Base-by-base conservation (phyloP, 2,888 invertebrate genomes). In the Copidosoma aretas region DNA sequence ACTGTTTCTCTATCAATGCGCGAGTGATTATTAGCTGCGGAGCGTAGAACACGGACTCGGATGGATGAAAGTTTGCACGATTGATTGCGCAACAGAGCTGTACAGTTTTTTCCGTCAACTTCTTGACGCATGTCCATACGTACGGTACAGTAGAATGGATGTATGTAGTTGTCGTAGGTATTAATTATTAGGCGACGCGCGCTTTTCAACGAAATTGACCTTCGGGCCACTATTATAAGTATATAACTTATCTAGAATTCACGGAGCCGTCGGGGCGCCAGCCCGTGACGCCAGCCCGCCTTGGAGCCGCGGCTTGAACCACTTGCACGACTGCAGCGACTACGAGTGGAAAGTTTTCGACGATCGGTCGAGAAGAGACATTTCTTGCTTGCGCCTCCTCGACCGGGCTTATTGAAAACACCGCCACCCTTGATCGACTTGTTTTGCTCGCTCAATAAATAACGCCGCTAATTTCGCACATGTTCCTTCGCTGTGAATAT, bases 301-400 rank as follows among this genome's bases (percentile, higher is more conserved):
- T 60, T 59, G 39, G 19, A 14, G n/a, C 22, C 52, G n/a, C 12
- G 14, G 10, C 25, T 24, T n/a, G 49, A 64, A 64, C 60, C 60
- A 64, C 25, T 32, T 8, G 32, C 32, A 32, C 32, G 32, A 32
- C 32, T 32, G n/a, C 8, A 32, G 32, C 32, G 32, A 5, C 32
- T 32, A 5, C 8, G 32, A 32, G 52, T 67, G 66, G 60, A 67
- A 64, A 67, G 60, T 67, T 67, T 67, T 64, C 57, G 46, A 52
- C 61, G 57, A 69, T 65, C 64, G 60, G 63, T 56, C 39, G 70
- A 46, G 59, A 24, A 60, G 63, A 70, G 60, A 64, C 64, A 67
- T 70, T 70, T 63, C 57, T 60, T 43, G 49, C 52, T 51, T 15
- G 39, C 21, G 17, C 19, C 49, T 10, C 15, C 56, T 24, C 66